Evolutionary conservation across 2,888 invertebrate genomes (phyloP), one percentile per base, ranked within the genome.

Genomic region (Tenthredo scrophulariae): DNA sequence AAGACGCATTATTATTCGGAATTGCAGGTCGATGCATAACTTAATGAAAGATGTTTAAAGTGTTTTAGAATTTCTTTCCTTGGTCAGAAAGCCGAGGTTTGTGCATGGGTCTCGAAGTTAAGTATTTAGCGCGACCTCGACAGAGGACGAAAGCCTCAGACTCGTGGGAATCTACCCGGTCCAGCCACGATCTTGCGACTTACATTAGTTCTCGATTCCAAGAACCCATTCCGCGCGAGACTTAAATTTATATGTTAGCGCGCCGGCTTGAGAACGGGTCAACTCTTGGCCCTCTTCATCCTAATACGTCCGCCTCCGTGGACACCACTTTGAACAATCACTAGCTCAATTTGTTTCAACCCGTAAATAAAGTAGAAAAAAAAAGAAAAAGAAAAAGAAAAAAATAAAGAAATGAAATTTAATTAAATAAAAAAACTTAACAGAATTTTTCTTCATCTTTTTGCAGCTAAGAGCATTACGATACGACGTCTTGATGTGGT

Each of bases 211-310:
- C 83, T 83, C 83, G 67, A 83, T 83, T 83, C 83, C 54, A n/a
- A 83, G 83, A 83, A 83, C 67, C 83, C 83, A 70, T 83, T 83
- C 83, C 83, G 83, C 70, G 83, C 70, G 83, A 67, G 83, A 70
- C 70, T 83, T 65, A 83, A 83, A 83, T 83, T 83, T 83, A 83
- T 83, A 70, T 83, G 65, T 67, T 65, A 62, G 80, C 80, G 37
- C 58, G 80, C 33, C 62, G 80, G 50, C 80, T 50, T 67, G 67
- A 26, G 67, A 83, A 67, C 50, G 83, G 70, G 83, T 83, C 83
- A 83, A 83, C 83, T 83, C 26, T 40, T 37, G 80, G 40, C 80
- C 80, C 80, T 62, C 40, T 40, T 58, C 80, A 22, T 80, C 80
- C 80, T 80, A 80, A 80, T 80, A 80, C 40, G 80, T 46, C 26